Conservation (phyloP, 2,113 vertebrate genomes). For the Tretioscincus oriximinensis region DNA sequence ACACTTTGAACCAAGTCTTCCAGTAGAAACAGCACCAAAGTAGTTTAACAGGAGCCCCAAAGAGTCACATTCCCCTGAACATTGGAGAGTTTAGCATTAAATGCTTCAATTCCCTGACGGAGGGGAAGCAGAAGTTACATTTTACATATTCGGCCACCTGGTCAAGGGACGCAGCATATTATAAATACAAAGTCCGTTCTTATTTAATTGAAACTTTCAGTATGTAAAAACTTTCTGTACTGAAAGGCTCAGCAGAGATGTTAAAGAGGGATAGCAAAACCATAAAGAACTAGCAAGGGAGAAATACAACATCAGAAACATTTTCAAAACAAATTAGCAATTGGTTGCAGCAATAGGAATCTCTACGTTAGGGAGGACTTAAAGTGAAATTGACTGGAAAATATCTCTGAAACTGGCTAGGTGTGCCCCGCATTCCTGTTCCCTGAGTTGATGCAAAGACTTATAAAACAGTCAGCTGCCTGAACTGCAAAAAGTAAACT, state of each 20-base stretch:
- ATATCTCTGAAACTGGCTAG: constrained; percentile 23
- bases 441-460: constrained; percentile 20
- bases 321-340: constrained; percentile 55
- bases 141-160: background rate
- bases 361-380: constrained; percentile 47
- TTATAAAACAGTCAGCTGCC: constrained; percentile 17
- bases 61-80: too few species aligned
- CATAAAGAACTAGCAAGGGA: constrained; percentile 15
- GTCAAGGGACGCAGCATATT: background rate
- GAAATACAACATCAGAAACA: constrained; percentile 39
- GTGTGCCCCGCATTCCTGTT: background rate
- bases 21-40: too few species aligned
- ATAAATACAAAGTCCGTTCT: constrained; percentile 28
- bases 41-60: too few species aligned
- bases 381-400: constrained; percentile 58
- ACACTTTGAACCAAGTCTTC: too few species aligned
- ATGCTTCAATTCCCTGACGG: too few species aligned
- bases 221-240: constrained; percentile 43
- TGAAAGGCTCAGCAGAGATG: constrained; percentile 26
- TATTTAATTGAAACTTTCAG: constrained; percentile 20
- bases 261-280: constrained; percentile 34
- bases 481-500: constrained; percentile 42
- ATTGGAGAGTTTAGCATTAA: too few species aligned
- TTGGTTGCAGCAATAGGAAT: constrained; percentile 35
- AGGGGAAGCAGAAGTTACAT: background rate